Conservation (phyloP, 2,797 vertebrate genomes). For the Pipistrellus kuhlii region DNA sequence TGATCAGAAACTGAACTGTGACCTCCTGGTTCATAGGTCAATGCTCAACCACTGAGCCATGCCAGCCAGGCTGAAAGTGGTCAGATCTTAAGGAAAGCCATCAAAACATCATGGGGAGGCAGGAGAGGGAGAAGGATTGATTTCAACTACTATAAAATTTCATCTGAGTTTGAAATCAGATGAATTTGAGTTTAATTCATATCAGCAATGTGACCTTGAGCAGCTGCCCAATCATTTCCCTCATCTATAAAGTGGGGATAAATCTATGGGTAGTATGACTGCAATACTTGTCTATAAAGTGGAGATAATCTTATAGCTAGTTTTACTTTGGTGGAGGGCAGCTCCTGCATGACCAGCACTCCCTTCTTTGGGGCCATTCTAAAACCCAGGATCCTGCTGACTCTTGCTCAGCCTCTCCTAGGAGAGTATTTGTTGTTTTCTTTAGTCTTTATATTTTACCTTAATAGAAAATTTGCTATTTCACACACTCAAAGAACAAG, state of each 20-base stretch:
- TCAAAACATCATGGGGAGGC: not conserved
- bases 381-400: not conserved
- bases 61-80: not conserved
- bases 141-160: not conserved
- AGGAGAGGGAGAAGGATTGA: not conserved
- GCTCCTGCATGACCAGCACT: fast-evolving
- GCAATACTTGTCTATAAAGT: not conserved
- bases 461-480: not conserved
- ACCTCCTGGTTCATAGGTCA: too few species aligned
- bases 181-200: not conserved
- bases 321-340: not conserved
- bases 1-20: too few species aligned
- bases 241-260: not conserved
- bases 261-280: not conserved
- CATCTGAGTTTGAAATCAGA: constrained; percentile 5
- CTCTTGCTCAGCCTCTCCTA: not conserved
- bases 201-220: not conserved
- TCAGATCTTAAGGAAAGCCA: not conserved
- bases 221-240: not conserved
- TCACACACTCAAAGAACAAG: not conserved
- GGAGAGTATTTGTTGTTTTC: not conserved
- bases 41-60: too few species aligned
- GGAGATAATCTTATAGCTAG: not conserved
- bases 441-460: constrained; percentile 35
- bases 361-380: not conserved